Percentiles rank a stretch among this genome's conserved stretches.
phyloP scores from a whole-genome alignment of 2,797 vertebrate genomes.

The Rhadinocentrus ornatus region DNA sequence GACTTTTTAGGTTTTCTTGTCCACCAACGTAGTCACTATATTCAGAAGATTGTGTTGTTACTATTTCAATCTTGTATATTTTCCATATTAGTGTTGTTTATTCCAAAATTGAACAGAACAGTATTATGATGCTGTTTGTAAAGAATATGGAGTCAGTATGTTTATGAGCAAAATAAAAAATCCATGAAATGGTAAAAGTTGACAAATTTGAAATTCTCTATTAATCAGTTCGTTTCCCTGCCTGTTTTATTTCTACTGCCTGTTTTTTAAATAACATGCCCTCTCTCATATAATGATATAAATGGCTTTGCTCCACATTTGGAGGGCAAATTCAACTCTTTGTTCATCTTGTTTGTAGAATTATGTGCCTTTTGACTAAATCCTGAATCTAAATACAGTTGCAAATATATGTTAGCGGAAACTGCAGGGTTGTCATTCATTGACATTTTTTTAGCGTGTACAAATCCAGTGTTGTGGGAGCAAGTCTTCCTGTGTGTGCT shows the following conservation, averaged over 20 bases:
- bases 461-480: too few species aligned
- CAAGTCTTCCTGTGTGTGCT: not conserved
- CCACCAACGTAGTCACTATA: not conserved
- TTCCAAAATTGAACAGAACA: not conserved
- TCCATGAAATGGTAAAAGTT: too few species aligned
- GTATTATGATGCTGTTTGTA: not conserved
- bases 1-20: not conserved
- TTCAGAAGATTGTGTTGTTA: not conserved
- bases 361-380: too few species aligned
- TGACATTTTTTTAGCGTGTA: too few species aligned
- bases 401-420: not conserved
- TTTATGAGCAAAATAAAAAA: not conserved
- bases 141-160: not conserved
- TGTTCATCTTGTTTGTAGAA: too few species aligned
- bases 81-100: not conserved
- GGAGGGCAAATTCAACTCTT: not conserved
- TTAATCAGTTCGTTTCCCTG: not conserved
- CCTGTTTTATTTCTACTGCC: too few species aligned
- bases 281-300: too few species aligned
- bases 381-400: not conserved
- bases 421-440: not conserved
- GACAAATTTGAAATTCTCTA: too few species aligned
- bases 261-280: not conserved
- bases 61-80: not conserved
- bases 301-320: too few species aligned